Evolutionary conservation across 2,113 vertebrate species (phyloP), one percentile per base, ranked within the genome.

Genomic region (Crotalus viridis): DNA sequence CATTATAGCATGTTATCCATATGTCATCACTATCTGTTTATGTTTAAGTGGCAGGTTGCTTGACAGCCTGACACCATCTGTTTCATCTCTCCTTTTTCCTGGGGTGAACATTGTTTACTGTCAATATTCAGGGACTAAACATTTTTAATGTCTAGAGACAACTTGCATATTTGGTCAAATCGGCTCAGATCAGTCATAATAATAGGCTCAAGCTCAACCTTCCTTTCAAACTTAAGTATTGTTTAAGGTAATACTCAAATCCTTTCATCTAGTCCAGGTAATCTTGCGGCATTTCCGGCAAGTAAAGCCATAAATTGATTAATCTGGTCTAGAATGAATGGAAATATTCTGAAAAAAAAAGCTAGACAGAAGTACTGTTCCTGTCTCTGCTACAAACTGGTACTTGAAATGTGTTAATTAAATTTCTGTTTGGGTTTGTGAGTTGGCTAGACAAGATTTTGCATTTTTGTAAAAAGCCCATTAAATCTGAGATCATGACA

Each of bases 11-110:
- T 0, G 46, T 81, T n/a, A 91, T 87, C 94, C 94, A 10, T 89
- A 95, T 56, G 91, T 57, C 87, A 33, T 89, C 88, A 90, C 95
- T 95, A 94, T 64, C 95, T 94, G 96, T 81, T 95, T 87, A 92
- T 48, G 0, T 85, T 54, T 1, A 89, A 19, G 93, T 54, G 95
- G 95, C 96, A 96, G 94, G 94, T 5, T 97, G 96, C 94, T 96
- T 0, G 0, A 96, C 96, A 96, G 96, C 96, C 86, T 0, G 94
- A 91, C 96, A 95, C 97, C 96, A 97, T 97, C 96, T 96, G 97
- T 94, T 96, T 94, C 0, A 95, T 96, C 95, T 96, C 96, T 96
- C 95, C 95, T 54, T 55, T 54, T 96, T 97, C 95, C 95, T 96
- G 96, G 95, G 93, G 96, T 95, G 96, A 97, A 96, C 91, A 95